Evolutionary conservation across 2,888 invertebrate genomes (phyloP), one percentile per base, ranked within the genome.

Genomic region (Alloplasta piceator): DNA sequence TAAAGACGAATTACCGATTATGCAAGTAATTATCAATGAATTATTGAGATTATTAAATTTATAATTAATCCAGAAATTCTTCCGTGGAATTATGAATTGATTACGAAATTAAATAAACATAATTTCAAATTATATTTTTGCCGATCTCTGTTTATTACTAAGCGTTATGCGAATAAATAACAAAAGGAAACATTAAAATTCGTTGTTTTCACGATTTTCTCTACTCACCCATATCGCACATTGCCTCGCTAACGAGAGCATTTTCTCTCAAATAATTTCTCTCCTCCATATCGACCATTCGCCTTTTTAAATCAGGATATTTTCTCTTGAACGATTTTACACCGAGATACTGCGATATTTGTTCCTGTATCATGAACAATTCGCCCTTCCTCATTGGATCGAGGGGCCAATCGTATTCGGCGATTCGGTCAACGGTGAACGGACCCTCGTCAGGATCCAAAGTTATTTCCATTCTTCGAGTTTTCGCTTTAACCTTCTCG

Each of bases 281-380:
- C 91, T 99, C 99, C 84, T 97, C 97, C 93, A 97, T 97, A 85
- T 98, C 98, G 38, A 98, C 96, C 83, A 96, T 93, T 72, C 98
- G 94, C 74, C 98, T 94, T 85, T 95, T 95, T 70, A 98, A 92
- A 92, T 98, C 97, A n/a, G 97, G 96, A 93, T 98, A 98, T 90
- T 98, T 98, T 83, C 99, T 94, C 92, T 99, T 99, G 92, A 99
- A 99, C 77, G 98, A 98, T 91, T 98, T 98, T 43, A 99, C 97
- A 50, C 97, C 97, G 82, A 99, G 94, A 93, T 97, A 98, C 91
- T 98, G 97, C 0, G 98, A 97, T 82, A 99, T 96, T 92, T 97
- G 99, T 92, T 99, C 99, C 92, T 99, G 98, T 78, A 99, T 95
- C 96, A 98, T 98, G 93, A 96, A 98, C 66, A 97, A 96, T 88